These are phyloP conservation scores for Zosterops lateralis DNA, from an alignment of 2,113 vertebrate genomes.

Conservation along the genomic window DNA sequence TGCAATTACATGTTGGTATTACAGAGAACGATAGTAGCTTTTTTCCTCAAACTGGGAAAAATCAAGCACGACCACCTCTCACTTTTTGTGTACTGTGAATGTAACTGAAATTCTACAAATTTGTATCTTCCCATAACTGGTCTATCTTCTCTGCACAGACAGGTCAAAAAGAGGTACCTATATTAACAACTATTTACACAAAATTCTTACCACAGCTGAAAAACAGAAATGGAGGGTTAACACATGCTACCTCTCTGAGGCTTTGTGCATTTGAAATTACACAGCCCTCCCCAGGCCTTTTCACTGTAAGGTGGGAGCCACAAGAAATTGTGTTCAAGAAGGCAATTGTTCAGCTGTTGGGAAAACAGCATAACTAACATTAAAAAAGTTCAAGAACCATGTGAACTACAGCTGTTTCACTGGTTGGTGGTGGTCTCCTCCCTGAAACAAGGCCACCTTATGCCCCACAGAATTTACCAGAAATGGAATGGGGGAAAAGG, in stretches of 20 bases:
- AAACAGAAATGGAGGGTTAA: not conserved
- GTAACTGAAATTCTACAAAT: not conserved
- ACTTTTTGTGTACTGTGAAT: not conserved
- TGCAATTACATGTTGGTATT: not conserved
- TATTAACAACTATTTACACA: not conserved
- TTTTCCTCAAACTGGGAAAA: not conserved
- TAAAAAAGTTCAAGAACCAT: rapidly evolving
- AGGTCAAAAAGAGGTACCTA: not conserved
- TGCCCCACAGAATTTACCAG: not conserved
- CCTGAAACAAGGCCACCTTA: not conserved
- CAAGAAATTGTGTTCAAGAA: not conserved
- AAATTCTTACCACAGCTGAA: not conserved
- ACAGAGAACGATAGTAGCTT: not conserved
- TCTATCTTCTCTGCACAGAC: not conserved
- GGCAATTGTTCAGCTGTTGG: not conserved
- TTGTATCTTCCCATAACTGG: not conserved
- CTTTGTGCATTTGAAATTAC: not conserved
- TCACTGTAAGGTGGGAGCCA: not conserved
- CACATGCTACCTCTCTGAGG: not conserved
- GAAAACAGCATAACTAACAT: not conserved
- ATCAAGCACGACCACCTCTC: not conserved
- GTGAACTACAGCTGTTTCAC: not conserved
- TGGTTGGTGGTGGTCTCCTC: not conserved
- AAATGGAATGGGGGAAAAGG: not conserved
- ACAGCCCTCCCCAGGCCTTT: not conserved